Conservation (phyloP, 64 coral and sea anemone genomes). For the Exaiptasia diaphana region DNA sequence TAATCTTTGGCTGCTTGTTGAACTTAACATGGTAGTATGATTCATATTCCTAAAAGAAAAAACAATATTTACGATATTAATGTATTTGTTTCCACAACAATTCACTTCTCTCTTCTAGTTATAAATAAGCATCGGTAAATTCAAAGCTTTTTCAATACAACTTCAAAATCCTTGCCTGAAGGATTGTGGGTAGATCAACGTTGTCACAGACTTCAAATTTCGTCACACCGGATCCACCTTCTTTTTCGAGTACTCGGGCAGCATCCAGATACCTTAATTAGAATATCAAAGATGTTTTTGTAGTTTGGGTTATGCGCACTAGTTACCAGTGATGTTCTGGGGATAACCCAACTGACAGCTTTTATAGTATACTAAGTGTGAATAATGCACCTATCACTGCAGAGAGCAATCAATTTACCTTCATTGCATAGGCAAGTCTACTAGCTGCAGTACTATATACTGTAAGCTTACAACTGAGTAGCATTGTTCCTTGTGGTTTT, state of each 20-base stretch:
- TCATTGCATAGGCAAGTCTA: no score
- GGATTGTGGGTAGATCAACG: conserved; percentile 90
- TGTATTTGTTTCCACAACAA: not conserved
- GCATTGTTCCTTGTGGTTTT: no score
- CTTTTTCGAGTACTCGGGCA: conserved; percentile 71
- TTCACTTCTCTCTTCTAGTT: no score
- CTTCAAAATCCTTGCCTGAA: conserved; percentile 53
- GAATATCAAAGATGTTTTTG: no score
- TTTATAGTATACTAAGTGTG: no score
- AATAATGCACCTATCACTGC: no score
- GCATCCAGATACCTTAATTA: conserved; percentile 87
- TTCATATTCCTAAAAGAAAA: conserved; percentile 76
- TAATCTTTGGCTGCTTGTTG: conserved; percentile 85
- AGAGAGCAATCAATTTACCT: not conserved
- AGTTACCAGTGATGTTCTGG: no score
- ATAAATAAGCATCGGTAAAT: no score
- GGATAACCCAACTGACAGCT: no score
- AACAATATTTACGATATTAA: not conserved
- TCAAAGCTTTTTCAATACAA: not conserved
- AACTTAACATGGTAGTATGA: conserved; percentile 95
- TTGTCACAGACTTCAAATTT: conserved; percentile 97
- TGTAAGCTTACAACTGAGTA: no score
- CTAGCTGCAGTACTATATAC: no score
- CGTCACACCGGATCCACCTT: conserved; percentile 74
- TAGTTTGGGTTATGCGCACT: no score